Percentiles rank a stretch among this genome's conserved stretches.
Evolutionary conservation across 2,888 invertebrate genomes (phyloP).

Genomic region (Hirudinaria manillensis): DNA sequence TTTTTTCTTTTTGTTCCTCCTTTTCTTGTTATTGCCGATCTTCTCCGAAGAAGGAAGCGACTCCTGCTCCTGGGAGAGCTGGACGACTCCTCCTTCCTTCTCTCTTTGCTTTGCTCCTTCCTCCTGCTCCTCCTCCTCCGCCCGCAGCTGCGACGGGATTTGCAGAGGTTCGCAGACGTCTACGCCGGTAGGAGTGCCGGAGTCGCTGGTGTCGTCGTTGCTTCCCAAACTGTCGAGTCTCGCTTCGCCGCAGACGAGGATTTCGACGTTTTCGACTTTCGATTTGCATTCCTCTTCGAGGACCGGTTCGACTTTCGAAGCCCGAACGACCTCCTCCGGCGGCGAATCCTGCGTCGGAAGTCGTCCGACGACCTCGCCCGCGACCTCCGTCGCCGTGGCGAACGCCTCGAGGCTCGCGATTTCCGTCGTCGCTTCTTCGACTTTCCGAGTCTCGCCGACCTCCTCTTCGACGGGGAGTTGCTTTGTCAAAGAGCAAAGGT

Average conservation of each 20-base stretch:
- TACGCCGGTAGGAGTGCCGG: too few relatives aligned
- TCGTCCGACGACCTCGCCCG: not conserved
- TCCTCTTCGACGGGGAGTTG: not conserved
- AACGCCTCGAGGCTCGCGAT: not conserved
- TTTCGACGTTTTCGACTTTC: too few relatives aligned
- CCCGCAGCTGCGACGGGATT: too few relatives aligned
- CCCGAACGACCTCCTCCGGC: not conserved
- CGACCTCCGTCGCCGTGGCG: not conserved
- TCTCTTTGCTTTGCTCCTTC: not conserved
- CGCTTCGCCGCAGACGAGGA: too few relatives aligned
- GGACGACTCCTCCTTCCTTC: not conserved
- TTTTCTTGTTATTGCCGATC: conserved; percentile 9
- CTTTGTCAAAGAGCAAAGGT: too few relatives aligned
- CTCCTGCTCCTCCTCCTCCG: too few relatives aligned
- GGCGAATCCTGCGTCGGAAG: not conserved
- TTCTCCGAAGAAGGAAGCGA: not conserved
- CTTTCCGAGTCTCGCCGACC: not conserved
- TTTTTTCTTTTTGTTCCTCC: not conserved
- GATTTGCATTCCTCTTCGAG: too few relatives aligned
- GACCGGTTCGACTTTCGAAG: too few relatives aligned
- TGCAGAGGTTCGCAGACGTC: too few relatives aligned
- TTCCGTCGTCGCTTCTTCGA: not conserved
- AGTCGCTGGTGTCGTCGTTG: too few relatives aligned
- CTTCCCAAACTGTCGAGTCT: too few relatives aligned
- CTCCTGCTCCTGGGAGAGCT: not conserved